These are phyloP conservation scores for Potamilus streckersoni DNA, from an alignment of 1,140 invertebrate species.

Conservation along the genomic window DNA sequence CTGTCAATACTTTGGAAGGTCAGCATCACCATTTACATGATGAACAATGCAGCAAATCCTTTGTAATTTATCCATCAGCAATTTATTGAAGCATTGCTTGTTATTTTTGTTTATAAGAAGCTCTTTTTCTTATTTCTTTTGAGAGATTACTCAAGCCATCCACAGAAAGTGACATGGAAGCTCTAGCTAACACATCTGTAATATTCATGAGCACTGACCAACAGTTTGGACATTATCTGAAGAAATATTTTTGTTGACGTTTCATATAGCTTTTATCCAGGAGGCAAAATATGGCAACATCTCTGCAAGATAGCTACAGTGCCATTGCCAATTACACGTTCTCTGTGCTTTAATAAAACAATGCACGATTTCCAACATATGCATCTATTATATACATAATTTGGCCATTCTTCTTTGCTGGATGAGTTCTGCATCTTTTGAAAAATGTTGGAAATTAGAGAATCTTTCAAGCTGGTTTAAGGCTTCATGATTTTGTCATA, in stretches of 20 bases:
- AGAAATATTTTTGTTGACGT: constrained; percentile 68
- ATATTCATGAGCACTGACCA: constrained; percentile 23
- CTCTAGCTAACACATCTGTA: constrained; percentile 46
- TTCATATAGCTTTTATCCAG: constrained; percentile 68
- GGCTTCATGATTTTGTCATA: neutral
- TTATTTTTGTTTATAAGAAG: too few species aligned
- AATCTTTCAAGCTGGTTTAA: neutral
- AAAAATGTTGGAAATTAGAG: neutral
- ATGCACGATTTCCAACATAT: constrained; percentile 39
- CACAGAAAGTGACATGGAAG: constrained; percentile 59
- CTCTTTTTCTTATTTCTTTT: too few species aligned
- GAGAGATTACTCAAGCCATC: constrained; percentile 48
- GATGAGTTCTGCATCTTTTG: neutral
- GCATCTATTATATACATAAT: constrained; percentile 39
- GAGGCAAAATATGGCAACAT: constrained; percentile 49
- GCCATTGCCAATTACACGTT: constrained; percentile 39
- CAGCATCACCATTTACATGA: too few species aligned
- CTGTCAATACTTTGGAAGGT: too few species aligned
- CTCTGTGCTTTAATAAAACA: constrained; percentile 40
- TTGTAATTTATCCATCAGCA: too few species aligned
- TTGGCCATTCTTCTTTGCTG: constrained; percentile 6
- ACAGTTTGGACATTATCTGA: constrained; percentile 64
- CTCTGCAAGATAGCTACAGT: constrained; percentile 38
- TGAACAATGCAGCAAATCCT: too few species aligned
- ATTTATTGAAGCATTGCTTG: too few species aligned